Evolutionary conservation across 2,113 vertebrate genomes (phyloP).

Genomic region (Oryzias melastigma): DNA sequence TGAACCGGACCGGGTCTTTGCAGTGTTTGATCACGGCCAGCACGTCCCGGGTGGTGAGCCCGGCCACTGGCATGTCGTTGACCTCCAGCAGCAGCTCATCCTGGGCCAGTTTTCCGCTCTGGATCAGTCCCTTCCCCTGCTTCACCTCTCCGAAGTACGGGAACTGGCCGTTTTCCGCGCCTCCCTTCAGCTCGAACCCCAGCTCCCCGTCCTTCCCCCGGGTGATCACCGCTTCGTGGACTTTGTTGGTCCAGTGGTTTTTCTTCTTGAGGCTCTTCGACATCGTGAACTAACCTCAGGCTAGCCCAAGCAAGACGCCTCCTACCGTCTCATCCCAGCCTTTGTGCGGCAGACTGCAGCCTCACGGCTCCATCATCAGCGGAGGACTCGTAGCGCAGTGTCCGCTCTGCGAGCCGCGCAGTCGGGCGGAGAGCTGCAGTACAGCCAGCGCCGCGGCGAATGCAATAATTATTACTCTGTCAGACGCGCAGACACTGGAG

Average conservation of each 20-base stretch:
- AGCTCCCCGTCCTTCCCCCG: slow-evolving; percentile 92
- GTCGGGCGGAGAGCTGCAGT: slow-evolving; percentile 65
- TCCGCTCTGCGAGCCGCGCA: slow-evolving; percentile 63
- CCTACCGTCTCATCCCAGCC: slow-evolving; percentile 70
- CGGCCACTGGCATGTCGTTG: slow-evolving; percentile 97
- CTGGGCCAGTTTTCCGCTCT: slow-evolving; percentile 92
- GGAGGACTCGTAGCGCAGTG: slow-evolving; percentile 60
- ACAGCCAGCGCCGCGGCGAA: slow-evolving; percentile 64
- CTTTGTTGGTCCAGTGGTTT: slow-evolving; percentile 99
- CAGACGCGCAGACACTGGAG: slow-evolving; percentile 63
- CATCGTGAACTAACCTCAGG: slow-evolving; percentile 82
- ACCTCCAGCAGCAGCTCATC: slow-evolving; percentile 97
- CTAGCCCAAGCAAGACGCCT: slow-evolving; percentile 61
- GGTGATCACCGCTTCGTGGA: slow-evolving; percentile 93
- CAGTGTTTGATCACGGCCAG: slow-evolving; percentile 97
- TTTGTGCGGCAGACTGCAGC: slow-evolving; percentile 57
- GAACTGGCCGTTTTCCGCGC: slow-evolving; percentile 96
- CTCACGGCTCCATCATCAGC: slow-evolving; percentile 62
- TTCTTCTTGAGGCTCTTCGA: slow-evolving; percentile 99
- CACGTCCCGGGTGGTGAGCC: slow-evolving; percentile 95
- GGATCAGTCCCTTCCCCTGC: slow-evolving; percentile 91
- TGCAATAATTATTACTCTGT: slow-evolving; percentile 53
- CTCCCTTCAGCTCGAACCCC: slow-evolving; percentile 94
- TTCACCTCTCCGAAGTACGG: slow-evolving; percentile 94
- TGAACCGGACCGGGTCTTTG: slow-evolving; percentile 97